phyloP scores from a whole-genome alignment of 92 coral and sea anemone genomes.

The Porites lobata region DNA sequence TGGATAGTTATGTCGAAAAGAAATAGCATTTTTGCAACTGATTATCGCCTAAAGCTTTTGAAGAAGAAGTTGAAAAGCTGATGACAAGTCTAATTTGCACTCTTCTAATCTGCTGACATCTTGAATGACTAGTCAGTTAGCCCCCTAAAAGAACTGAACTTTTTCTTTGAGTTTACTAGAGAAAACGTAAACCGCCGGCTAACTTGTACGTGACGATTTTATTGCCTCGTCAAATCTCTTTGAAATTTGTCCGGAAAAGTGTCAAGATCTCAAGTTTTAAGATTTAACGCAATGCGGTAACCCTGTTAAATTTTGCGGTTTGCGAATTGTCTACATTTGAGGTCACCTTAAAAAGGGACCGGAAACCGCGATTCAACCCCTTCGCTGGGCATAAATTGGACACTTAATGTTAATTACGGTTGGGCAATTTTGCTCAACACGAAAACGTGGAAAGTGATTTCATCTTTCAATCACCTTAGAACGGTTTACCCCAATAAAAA shows the following conservation, averaged over 20 bases:
- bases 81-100: background rate
- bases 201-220: slow-evolving; percentile 23
- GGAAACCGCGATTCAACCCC: slow-evolving; percentile 31
- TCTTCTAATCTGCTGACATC: background rate
- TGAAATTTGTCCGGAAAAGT: background rate
- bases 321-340: background rate
- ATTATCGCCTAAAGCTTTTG: background rate
- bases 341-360: slow-evolving; percentile 21
- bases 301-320: slow-evolving; percentile 21
- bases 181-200: too few relatives aligned
- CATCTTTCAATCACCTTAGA: too few relatives aligned
- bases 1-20: background rate
- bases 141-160: too few relatives aligned
- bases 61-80: background rate
- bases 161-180: too few relatives aligned
- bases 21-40: background rate
- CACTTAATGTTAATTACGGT: slow-evolving; percentile 12
- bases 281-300: background rate
- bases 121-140: too few relatives aligned
- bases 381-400: slow-evolving; percentile 26
- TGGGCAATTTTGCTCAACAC: background rate
- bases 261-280: background rate
- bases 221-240: background rate
- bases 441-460: background rate
- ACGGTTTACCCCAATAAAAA: too few relatives aligned